phyloP scores from a whole-genome alignment of 2,888 invertebrate genomes.

The Amiota minor region DNA sequence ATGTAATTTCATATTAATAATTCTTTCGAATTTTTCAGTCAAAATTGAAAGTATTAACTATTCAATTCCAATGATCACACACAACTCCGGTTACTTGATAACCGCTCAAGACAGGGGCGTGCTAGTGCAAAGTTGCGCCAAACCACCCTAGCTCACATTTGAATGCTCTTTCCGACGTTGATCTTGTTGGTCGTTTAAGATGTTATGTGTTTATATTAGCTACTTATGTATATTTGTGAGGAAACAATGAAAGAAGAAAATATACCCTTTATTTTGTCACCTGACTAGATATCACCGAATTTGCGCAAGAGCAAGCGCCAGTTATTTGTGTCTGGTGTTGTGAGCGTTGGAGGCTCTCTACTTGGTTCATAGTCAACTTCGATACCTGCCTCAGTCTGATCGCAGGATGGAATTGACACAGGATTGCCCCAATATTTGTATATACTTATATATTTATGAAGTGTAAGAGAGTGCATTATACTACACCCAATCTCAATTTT shows the following conservation, averaged over 20 bases:
- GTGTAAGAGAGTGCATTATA: too few relatives aligned
- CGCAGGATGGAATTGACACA: slow-evolving; percentile 75
- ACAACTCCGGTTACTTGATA: slow-evolving; percentile 88
- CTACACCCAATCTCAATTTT: background rate
- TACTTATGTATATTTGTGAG: slow-evolving; percentile 96
- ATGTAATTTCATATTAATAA: background rate
- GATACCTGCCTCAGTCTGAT: slow-evolving; percentile 76
- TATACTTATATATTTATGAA: too few relatives aligned
- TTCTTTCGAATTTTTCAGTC: slow-evolving; percentile 60
- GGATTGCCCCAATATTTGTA: slow-evolving; percentile 75
- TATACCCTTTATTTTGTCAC: slow-evolving; percentile 86
- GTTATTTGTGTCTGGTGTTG: slow-evolving; percentile 67
- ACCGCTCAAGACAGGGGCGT: slow-evolving; percentile 94
- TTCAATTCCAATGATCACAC: slow-evolving; percentile 93
- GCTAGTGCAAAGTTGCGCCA: slow-evolving; percentile 95
- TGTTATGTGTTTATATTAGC: slow-evolving; percentile 98
- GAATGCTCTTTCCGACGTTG: slow-evolving; percentile 94
- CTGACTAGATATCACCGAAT: slow-evolving; percentile 90
- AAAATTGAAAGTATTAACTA: slow-evolving; percentile 91
- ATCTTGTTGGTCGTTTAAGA: slow-evolving; percentile 93
- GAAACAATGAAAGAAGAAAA: slow-evolving; percentile 86
- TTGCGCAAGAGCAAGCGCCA: slow-evolving; percentile 77
- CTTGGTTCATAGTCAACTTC: slow-evolving; percentile 72
- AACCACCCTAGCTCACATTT: slow-evolving; percentile 91
- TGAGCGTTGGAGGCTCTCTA: slow-evolving; percentile 55